Conservation (phyloP, 2,888 invertebrate species). For the Sphinx pinastri region DNA sequence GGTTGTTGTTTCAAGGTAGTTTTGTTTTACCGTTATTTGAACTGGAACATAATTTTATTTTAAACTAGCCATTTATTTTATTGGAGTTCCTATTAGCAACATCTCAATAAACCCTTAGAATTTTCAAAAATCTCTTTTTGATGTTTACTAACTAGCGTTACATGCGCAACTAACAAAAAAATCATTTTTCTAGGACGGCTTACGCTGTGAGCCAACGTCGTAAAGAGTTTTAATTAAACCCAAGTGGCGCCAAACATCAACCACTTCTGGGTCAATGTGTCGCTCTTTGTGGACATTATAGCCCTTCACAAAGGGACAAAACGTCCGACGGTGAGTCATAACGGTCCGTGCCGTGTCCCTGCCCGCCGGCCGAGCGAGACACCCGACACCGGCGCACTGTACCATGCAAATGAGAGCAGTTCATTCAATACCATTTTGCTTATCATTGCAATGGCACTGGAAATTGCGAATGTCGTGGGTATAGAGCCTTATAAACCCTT, state of each 20-base stretch:
- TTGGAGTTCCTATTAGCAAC: too few relatives aligned
- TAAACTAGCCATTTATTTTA: too few relatives aligned
- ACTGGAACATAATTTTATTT: too few relatives aligned
- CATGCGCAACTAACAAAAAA: too few relatives aligned
- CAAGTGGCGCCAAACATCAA: not conserved
- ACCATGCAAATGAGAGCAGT: constrained; percentile 49
- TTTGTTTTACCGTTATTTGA: too few relatives aligned
- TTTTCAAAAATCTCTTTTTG: too few relatives aligned
- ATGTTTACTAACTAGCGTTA: too few relatives aligned
- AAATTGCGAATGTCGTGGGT: not conserved
- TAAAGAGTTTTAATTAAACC: not conserved
- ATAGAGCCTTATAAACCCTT: not conserved
- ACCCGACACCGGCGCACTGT: constrained; percentile 40
- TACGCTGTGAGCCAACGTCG: not conserved
- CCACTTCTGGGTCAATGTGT: constrained; percentile 5
- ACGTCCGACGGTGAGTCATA: constrained; percentile 4
- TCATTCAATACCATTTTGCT: constrained; percentile 32
- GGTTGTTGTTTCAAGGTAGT: too few relatives aligned
- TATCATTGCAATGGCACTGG: constrained; percentile 24
- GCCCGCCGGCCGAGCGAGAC: constrained; percentile 23
- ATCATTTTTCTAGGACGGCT: too few relatives aligned
- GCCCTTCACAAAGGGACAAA: constrained; percentile 4
- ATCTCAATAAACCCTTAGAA: too few relatives aligned
- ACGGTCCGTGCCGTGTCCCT: not conserved
- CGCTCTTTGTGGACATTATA: not conserved